phyloP scores from a whole-genome alignment of 2,888 invertebrate species.

The Platycnemis pennipes region DNA sequence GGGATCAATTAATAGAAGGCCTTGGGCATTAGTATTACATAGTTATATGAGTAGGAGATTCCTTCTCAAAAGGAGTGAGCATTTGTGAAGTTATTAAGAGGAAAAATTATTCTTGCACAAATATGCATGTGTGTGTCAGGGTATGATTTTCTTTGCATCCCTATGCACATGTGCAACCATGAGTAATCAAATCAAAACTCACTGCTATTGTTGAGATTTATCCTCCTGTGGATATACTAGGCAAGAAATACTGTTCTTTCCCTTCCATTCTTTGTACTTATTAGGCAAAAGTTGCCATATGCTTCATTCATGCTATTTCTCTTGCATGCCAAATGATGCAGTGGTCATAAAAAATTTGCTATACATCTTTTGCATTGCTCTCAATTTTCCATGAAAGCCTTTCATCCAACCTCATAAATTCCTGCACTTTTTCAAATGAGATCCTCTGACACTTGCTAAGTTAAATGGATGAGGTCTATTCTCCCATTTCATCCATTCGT shows the following conservation, averaged over 20 bases:
- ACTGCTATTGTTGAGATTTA: conserved; percentile 47
- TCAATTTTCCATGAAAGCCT: conserved; percentile 52
- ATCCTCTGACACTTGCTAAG: conserved; percentile 59
- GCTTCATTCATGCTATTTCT: conserved; percentile 49
- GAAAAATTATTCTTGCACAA: background rate
- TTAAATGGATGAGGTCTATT: conserved; percentile 7
- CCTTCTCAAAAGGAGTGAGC: conserved; percentile 63
- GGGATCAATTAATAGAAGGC: conserved; percentile 65
- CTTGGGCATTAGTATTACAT: conserved; percentile 65
- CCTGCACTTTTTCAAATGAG: conserved; percentile 18
- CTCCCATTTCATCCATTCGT: conserved; percentile 22
- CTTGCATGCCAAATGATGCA: conserved; percentile 50
- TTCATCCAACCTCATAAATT: conserved; percentile 25
- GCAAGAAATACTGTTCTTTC: conserved; percentile 67
- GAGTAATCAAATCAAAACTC: conserved; percentile 51
- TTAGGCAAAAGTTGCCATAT: conserved; percentile 53
- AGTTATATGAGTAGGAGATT: conserved; percentile 56
- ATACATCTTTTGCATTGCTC: conserved; percentile 34
- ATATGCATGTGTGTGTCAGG: background rate
- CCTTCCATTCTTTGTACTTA: conserved; percentile 67
- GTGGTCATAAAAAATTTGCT: conserved; percentile 58
- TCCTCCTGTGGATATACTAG: conserved; percentile 56
- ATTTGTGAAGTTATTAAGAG: conserved; percentile 49
- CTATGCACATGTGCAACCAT: conserved; percentile 22
- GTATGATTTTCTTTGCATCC: background rate